These are phyloP conservation scores for Muraenolepis orangiensis DNA, from an alignment of 2,797 vertebrate genomes.

Conservation along the genomic window DNA sequence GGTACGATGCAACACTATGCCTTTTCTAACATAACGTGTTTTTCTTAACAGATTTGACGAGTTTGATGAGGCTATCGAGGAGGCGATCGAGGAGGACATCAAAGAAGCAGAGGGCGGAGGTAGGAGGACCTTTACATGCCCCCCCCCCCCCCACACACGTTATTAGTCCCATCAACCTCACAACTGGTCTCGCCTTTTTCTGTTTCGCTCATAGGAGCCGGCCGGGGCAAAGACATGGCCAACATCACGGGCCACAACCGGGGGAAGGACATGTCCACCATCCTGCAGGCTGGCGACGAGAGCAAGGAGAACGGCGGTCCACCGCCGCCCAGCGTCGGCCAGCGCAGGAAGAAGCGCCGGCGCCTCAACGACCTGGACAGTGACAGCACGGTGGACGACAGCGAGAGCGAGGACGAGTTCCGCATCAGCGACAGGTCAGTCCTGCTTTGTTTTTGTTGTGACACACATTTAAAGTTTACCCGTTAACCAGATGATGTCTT, in stretches of 20 bases:
- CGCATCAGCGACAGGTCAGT: constrained; percentile 87
- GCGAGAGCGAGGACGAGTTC: constrained; percentile 96
- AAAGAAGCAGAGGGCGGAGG: constrained; percentile 97
- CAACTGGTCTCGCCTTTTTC: background rate
- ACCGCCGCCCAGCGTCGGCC: constrained; percentile 62
- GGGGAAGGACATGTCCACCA: constrained; percentile 94
- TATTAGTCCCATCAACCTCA: background rate
- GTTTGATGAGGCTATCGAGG: constrained; percentile 98
- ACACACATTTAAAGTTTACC: too few species aligned
- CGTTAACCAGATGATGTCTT: too few species aligned
- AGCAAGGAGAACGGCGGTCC: constrained; percentile 88
- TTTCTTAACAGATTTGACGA: constrained; percentile 86
- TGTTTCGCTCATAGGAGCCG: constrained; percentile 73
- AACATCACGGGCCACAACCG: constrained; percentile 90
- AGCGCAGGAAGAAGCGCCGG: constrained; percentile 87
- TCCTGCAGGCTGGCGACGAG: constrained; percentile 86
- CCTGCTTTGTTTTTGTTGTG: too few species aligned
- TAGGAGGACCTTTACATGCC: constrained; percentile 38
- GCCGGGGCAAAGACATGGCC: constrained; percentile 96
- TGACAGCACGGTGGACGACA: constrained; percentile 92
- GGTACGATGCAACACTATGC: background rate
- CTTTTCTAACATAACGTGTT: too few species aligned
- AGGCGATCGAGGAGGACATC: constrained; percentile 97
- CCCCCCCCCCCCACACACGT: background rate
- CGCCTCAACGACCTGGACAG: constrained; percentile 96